Evolutionary conservation across 2,797 vertebrate species (phyloP).

Genomic region (Pseudomugil tenellus): DNA sequence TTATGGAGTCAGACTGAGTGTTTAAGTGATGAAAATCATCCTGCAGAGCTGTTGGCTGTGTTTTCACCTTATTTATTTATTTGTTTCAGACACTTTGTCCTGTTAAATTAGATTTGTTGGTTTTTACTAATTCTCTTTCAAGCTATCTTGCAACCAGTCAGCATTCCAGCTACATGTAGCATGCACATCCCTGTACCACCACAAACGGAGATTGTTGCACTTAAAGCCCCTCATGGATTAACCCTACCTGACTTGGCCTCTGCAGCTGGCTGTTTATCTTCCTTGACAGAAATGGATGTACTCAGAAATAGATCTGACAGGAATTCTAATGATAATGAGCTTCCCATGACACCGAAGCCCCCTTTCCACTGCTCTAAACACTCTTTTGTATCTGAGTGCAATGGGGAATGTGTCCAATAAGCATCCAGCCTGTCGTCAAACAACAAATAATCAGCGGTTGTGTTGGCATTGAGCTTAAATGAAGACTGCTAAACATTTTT

Average conservation of each 20-base stretch:
- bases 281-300: slow-evolving; percentile 43
- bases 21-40: not conserved
- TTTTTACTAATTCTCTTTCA: not conserved
- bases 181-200: not conserved
- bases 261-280: slow-evolving; percentile 34
- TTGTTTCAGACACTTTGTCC: not conserved
- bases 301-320: slow-evolving; percentile 37
- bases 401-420: not conserved
- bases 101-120: not conserved
- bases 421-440: not conserved
- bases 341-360: slow-evolving; percentile 28
- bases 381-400: not conserved
- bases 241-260: slow-evolving; percentile 50
- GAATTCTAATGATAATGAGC: slow-evolving; percentile 50
- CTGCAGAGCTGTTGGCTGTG: not conserved
- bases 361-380: not conserved
- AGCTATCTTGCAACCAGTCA: not conserved
- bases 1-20: no score
- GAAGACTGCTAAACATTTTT: not conserved
- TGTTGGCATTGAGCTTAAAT: no score
- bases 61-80: not conserved
- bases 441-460: not conserved
- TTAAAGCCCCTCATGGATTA: slow-evolving; percentile 50
- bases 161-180: not conserved
- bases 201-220: slow-evolving; percentile 15